Evolutionary conservation across 2,888 invertebrate species (phyloP).

Genomic region (Ectemnius cavifrons): DNA sequence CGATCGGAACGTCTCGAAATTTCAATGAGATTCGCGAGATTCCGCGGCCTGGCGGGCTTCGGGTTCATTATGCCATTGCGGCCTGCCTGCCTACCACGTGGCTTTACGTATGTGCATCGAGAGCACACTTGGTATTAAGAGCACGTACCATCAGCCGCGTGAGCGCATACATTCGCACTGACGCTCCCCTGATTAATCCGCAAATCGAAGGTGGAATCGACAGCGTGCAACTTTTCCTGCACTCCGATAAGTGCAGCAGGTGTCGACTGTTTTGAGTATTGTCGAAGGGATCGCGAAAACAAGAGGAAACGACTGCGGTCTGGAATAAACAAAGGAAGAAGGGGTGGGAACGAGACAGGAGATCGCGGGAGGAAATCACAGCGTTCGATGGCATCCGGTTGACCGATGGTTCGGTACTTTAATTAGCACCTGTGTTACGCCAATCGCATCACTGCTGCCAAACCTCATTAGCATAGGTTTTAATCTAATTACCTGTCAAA

Average conservation of each 20-base stretch:
- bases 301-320: conserved; percentile 36
- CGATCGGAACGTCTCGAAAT: conserved; percentile 23
- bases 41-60: conserved; percentile 1
- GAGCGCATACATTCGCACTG: background rate
- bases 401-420: conserved; percentile 49
- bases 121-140: background rate
- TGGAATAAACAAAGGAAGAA: conserved; percentile 52
- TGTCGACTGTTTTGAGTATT: no score
- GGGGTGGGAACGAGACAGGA: conserved; percentile 11
- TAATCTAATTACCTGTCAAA: conserved; percentile 41
- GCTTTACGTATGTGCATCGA: background rate
- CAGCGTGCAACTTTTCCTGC: background rate
- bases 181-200: background rate
- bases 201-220: background rate
- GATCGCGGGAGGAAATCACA: conserved; percentile 52
- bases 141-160: background rate
- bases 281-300: no score
- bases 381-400: conserved; percentile 52
- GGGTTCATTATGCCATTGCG: conserved; percentile 32
- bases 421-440: conserved; percentile 44
- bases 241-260: no score
- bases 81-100: background rate
- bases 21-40: conserved; percentile 19
- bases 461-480: conserved; percentile 46
- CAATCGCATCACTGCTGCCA: conserved; percentile 21